phyloP scores from a whole-genome alignment of 1,140 invertebrate species.

The Telenomus remus region DNA sequence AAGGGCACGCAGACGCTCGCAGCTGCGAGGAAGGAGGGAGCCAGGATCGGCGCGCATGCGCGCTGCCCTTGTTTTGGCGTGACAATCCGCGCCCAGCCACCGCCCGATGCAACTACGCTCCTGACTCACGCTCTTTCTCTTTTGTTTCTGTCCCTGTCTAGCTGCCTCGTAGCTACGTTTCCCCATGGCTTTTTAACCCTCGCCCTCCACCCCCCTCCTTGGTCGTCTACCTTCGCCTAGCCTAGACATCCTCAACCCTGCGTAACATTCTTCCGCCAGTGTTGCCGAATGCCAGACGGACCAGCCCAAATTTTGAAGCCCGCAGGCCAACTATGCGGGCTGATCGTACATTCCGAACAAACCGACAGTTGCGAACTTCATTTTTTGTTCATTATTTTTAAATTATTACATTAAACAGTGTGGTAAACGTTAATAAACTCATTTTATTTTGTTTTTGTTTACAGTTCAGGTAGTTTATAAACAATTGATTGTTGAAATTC shows the following conservation, averaged over 20 bases:
- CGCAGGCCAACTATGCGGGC: constrained; percentile 10
- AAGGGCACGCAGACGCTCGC: constrained; percentile 57
- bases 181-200: no score
- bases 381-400: no score
- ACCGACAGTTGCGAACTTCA: background rate
- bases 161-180: background rate
- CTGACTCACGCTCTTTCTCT: constrained; percentile 17
- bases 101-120: constrained; percentile 62
- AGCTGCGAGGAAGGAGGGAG: background rate
- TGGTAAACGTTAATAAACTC: no score
- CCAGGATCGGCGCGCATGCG: constrained; percentile 64
- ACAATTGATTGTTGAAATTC: no score
- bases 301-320: constrained; percentile 6
- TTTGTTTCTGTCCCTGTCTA: background rate
- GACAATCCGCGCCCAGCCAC: constrained; percentile 64
- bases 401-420: no score
- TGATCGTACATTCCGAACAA: constrained; percentile 8
- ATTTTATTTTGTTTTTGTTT: no score
- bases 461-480: no score
- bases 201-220: background rate
- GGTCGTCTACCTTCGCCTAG: constrained; percentile 7
- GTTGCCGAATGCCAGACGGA: constrained; percentile 17
- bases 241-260: constrained; percentile 14
- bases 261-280: constrained; percentile 23
- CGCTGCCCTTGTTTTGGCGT: constrained; percentile 67